These are phyloP conservation scores for Leptopilina drosophilae DNA, from an alignment of 2,888 invertebrate genomes.

Conservation along the genomic window DNA sequence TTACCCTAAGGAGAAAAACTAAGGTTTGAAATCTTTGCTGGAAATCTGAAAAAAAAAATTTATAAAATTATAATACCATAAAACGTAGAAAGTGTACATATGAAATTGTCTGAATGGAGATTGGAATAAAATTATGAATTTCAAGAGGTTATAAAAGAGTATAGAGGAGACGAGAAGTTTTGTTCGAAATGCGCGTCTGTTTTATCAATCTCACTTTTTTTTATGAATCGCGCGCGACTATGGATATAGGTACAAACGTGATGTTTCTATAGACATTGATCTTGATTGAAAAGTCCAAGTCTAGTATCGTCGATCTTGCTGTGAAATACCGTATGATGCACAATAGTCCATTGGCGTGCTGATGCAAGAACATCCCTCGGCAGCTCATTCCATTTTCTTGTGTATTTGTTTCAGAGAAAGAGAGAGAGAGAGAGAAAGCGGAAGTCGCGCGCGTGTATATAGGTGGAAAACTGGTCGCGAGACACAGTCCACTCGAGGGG, in stretches of 20 bases:
- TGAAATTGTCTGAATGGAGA: no score
- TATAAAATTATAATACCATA: no score
- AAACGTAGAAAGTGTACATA: no score
- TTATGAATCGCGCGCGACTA: constrained; percentile 39
- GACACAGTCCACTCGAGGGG: constrained; percentile 52
- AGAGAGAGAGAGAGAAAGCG: no score
- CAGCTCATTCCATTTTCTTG: constrained; percentile 33
- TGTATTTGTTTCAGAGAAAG: not conserved
- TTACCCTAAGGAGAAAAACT: no score
- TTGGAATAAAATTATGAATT: no score
- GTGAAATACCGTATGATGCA: not conserved
- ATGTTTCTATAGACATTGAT: not conserved
- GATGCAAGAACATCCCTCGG: constrained; percentile 23
- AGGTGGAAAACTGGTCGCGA: constrained; percentile 37
- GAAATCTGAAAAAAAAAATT: no score
- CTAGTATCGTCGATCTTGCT: constrained; percentile 38
- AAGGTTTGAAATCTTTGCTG: no score
- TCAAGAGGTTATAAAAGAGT: no score
- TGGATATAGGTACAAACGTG: not conserved
- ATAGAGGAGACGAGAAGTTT: no score
- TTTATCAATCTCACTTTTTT: constrained; percentile 10
- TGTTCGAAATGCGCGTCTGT: not conserved
- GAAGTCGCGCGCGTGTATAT: constrained; percentile 17
- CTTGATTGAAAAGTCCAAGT: constrained; percentile 29
- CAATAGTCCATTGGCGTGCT: constrained; percentile 28